phyloP scores from a whole-genome alignment of 2,113 vertebrate genomes.

The Channa maculata region DNA sequence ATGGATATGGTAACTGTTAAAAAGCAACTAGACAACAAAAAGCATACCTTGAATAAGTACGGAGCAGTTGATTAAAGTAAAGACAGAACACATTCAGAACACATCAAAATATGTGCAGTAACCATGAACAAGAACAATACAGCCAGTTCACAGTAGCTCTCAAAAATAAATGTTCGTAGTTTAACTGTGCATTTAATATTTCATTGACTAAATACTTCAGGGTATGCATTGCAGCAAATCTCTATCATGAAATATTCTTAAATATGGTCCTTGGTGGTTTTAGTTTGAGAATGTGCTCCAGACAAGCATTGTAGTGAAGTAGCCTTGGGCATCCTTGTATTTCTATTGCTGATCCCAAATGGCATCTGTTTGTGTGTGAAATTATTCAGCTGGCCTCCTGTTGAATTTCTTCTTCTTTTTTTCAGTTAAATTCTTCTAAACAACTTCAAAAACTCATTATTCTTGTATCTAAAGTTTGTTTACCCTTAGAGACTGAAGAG shows the following conservation, averaged over 20 bases:
- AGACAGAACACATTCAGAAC: no score
- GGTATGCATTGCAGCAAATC: not conserved
- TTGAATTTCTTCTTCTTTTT: constrained; percentile 19
- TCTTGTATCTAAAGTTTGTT: constrained; percentile 25
- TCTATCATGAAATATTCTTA: constrained; percentile 15
- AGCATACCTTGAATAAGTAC: no score
- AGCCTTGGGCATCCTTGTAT: constrained; percentile 37
- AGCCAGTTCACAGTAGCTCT: not conserved
- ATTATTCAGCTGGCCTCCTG: constrained; percentile 29
- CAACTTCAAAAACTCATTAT: constrained; percentile 17
- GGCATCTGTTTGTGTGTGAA: constrained; percentile 38
- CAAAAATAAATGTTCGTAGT: not conserved
- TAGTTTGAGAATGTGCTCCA: constrained; percentile 32
- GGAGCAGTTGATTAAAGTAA: not conserved
- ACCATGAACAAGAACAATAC: not conserved
- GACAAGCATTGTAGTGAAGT: not conserved
- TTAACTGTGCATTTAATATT: not conserved
- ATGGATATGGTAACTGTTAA: not conserved
- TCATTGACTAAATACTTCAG: not conserved
- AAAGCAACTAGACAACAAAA: not conserved
- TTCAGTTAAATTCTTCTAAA: constrained; percentile 2
- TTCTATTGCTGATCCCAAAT: constrained; percentile 40
- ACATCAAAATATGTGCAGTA: not conserved
- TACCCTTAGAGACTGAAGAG: constrained; percentile 15
- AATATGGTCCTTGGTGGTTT: constrained; percentile 18